These are phyloP conservation scores for Monarcha castaneiventris DNA, from an alignment of 2,113 vertebrate species.

Conservation along the genomic window DNA sequence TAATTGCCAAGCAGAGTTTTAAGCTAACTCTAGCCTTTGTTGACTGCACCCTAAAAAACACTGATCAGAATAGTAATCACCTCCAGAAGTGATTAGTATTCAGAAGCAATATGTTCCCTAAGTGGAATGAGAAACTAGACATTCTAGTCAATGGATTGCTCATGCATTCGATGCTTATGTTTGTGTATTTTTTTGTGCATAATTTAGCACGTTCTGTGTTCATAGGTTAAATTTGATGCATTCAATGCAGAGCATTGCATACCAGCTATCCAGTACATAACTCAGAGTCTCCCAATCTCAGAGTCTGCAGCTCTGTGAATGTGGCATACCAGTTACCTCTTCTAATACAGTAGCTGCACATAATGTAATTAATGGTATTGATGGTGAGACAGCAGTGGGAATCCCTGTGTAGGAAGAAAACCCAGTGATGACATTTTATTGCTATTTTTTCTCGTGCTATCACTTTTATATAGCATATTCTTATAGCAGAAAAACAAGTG, in stretches of 20 bases:
- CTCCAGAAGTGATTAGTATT: neutral
- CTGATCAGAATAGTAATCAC: constrained; percentile 16
- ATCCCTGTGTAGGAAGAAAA: neutral
- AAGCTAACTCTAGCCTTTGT: neutral
- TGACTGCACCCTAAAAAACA: neutral
- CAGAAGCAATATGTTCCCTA: neutral
- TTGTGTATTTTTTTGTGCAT: neutral
- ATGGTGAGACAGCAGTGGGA: neutral
- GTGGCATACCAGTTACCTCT: neutral
- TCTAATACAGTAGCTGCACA: neutral
- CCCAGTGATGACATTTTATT: neutral
- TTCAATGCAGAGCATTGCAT: neutral
- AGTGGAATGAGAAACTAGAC: neutral
- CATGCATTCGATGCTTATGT: neutral
- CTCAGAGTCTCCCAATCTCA: neutral
- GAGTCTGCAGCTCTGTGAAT: neutral
- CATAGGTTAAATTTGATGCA: neutral
- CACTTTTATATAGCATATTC: neutral
- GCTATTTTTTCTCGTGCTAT: neutral
- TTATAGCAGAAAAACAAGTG: neutral
- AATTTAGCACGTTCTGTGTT: neutral
- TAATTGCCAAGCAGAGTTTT: constrained; percentile 66
- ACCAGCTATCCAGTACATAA: neutral
- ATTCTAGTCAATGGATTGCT: neutral
- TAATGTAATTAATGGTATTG: neutral